phyloP scores from a whole-genome alignment of 2,888 invertebrate species.

The Catocala fraxini region DNA sequence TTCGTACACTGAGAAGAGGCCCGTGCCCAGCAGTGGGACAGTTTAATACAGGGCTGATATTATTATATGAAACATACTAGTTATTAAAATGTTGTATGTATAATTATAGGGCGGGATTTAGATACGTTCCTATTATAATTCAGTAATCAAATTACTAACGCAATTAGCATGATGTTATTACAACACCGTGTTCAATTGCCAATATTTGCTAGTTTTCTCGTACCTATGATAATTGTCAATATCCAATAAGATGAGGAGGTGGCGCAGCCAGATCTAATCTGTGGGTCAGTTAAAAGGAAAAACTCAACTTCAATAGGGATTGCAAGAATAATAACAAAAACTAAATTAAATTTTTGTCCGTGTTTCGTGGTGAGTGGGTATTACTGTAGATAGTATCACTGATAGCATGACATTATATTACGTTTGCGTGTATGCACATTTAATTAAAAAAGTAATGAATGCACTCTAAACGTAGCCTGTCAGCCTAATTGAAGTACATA shows the following conservation, averaged over 20 bases:
- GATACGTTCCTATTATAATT: not conserved
- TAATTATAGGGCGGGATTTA: not conserved
- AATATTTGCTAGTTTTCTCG: slow-evolving; percentile 17
- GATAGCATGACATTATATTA: not conserved
- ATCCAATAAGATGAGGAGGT: slow-evolving; percentile 24
- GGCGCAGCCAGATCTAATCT: slow-evolving; percentile 30
- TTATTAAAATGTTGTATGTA: not conserved
- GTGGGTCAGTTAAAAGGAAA: slow-evolving; percentile 12
- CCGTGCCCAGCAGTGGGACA: too few relatives aligned
- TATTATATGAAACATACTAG: not conserved
- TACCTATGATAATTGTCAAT: slow-evolving; percentile 30
- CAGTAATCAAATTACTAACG: slow-evolving; percentile 24
- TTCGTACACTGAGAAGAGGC: too few relatives aligned
- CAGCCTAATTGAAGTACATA: slow-evolving; percentile 7
- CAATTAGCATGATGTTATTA: too few relatives aligned
- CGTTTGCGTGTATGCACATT: not conserved
- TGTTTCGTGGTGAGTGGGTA: too few relatives aligned
- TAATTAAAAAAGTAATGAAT: not conserved
- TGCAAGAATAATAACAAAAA: not conserved
- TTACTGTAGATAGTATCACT: not conserved
- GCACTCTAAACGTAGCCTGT: not conserved
- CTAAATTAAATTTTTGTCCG: too few relatives aligned
- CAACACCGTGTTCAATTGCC: slow-evolving; percentile 7
- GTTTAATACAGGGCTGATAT: too few relatives aligned
- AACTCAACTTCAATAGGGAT: not conserved